Evolutionary conservation across 2,888 invertebrate species (phyloP).

Genomic region (Meta bourneti): DNA sequence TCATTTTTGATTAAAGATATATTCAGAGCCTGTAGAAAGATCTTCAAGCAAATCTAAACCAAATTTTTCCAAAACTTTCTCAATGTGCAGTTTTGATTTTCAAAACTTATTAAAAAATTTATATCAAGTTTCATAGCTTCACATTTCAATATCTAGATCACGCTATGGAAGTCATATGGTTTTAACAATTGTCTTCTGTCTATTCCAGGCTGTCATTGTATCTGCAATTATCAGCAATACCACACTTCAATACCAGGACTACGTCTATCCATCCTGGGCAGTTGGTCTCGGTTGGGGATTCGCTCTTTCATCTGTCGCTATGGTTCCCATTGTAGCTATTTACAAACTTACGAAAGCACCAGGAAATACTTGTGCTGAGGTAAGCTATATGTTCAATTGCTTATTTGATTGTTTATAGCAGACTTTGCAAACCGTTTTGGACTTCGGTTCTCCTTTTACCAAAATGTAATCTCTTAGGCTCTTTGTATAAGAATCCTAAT

Average conservation of each 20-base stretch:
- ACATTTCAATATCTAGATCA: too few relatives aligned
- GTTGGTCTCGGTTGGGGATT: constrained; percentile 92
- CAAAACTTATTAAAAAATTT: too few relatives aligned
- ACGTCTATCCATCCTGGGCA: constrained; percentile 92
- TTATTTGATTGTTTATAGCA: not conserved
- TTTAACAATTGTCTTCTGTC: not conserved
- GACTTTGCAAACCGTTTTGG: not conserved
- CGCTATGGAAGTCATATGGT: not conserved
- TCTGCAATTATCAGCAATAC: constrained; percentile 76
- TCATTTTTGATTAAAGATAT: too few relatives aligned
- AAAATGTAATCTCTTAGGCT: too few relatives aligned
- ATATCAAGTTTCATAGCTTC: not conserved
- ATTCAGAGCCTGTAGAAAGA: too few relatives aligned
- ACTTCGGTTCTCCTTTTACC: too few relatives aligned
- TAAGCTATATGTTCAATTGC: not conserved
- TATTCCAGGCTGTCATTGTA: constrained; percentile 75
- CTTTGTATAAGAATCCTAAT: too few relatives aligned
- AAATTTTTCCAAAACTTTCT: too few relatives aligned
- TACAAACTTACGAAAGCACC: constrained; percentile 67
- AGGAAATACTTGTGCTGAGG: constrained; percentile 74
- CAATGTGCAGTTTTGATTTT: too few relatives aligned
- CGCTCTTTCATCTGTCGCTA: constrained; percentile 91
- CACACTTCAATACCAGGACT: constrained; percentile 82
- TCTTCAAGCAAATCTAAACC: too few relatives aligned
- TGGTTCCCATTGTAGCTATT: constrained; percentile 91